Percentiles rank a stretch among this genome's conserved stretches.
phyloP scores from a whole-genome alignment of 2,888 invertebrate species.

The Branchellion lobata region DNA sequence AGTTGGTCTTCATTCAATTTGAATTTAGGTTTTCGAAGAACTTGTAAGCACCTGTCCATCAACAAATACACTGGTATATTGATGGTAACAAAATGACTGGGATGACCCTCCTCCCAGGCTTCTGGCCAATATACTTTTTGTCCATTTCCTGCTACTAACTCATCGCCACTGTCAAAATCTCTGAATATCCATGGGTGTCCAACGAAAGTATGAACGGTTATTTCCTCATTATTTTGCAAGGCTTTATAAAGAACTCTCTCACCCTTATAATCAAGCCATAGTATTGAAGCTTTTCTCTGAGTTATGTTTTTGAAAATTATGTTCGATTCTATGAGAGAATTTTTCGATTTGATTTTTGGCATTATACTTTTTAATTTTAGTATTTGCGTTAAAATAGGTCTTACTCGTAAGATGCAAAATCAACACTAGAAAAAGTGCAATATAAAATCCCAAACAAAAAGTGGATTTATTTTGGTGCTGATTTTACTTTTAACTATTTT shows the following conservation, averaged over 20 bases:
- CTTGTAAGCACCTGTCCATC: background rate
- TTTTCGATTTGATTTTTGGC: background rate
- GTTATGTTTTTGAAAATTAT: background rate
- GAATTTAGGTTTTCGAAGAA: background rate
- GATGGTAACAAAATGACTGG: background rate
- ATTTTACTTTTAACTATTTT: too few relatives aligned
- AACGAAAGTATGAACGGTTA: background rate
- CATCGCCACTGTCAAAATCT: slow-evolving; percentile 4
- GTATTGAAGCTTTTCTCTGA: background rate
- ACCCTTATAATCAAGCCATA: background rate
- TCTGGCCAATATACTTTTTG: slow-evolving; percentile 1
- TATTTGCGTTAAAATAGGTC: too few relatives aligned
- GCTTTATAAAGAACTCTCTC: background rate
- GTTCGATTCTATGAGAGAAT: background rate
- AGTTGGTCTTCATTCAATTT: background rate
- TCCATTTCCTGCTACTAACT: background rate
- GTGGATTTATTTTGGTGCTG: too few relatives aligned
- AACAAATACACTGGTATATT: background rate
- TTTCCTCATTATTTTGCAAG: background rate
- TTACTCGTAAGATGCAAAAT: too few relatives aligned
- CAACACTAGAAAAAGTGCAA: too few relatives aligned
- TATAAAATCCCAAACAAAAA: too few relatives aligned
- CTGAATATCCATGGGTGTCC: slow-evolving; percentile 11
- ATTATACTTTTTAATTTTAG: background rate
- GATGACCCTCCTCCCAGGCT: background rate